Evolutionary conservation across 2,888 invertebrate species (phyloP), one percentile per base, ranked within the genome.

Genomic region (Dendrolimus houi): DNA sequence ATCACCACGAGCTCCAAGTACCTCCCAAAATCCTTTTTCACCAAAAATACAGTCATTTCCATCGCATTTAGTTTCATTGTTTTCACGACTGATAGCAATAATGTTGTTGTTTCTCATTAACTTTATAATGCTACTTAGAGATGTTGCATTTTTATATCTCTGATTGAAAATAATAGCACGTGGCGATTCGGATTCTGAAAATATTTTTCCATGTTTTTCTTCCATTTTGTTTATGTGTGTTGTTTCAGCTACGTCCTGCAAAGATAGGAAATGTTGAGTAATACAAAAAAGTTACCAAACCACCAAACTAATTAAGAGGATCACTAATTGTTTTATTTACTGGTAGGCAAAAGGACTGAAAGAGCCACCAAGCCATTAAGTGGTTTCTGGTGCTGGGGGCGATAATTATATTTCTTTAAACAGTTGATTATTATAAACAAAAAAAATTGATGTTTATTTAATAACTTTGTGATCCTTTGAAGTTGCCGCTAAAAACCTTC

Each of bases 21-120:
- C 79, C 1, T 81, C 71, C 81, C 82, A 84, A 58, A 81, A 83
- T 0, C 81, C 81, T 1, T 61, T 63, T 58, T 83, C 83, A 1
- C 61, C 64, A 12, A 83, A 60, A 62, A 67, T 86, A 78, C 78
- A 87, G 57, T 66, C 81, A 59, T 63, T 64, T 57, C 67, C 78
- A 62, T 62, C 69, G 8, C 58, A 58, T 42, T 61, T 60, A 3
- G 64, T 72, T 8, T 71, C 76, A 54, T 77, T 72, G 41, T 70
- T 75, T 12, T 74, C 71, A 54, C 71, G 70, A 58, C 74, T 76
- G 17, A 79, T 74, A 7, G 79, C 77, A 8, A 85, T 85, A 54
- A 87, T 66, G 63, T 90, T 88, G 66, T 80, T 88, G 57, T 81
- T 78, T 58, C 88, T 75, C 88, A 90, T 88, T 58, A 90, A 68